Conservation (phyloP, 2,888 invertebrate genomes). For the Yponomeuta plumbellus region DNA sequence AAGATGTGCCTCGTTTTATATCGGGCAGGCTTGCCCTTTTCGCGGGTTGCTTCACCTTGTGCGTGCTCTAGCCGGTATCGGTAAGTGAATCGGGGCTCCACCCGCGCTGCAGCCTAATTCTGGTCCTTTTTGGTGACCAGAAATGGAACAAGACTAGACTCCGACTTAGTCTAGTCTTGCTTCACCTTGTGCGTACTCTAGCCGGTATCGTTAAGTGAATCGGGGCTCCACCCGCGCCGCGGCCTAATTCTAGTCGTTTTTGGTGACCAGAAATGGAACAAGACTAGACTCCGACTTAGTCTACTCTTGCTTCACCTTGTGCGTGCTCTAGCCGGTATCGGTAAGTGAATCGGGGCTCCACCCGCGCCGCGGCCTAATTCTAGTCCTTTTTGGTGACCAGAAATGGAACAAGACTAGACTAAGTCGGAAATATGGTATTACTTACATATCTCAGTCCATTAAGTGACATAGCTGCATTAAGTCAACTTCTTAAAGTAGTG, state of each 20-base stretch:
- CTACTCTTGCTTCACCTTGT: constrained; percentile 74
- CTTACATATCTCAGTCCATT: too few relatives aligned
- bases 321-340: constrained; percentile 52
- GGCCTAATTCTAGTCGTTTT: neutral
- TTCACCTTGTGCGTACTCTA: constrained; percentile 67
- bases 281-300: neutral
- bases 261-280: neutral
- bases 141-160: neutral
- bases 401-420: neutral
- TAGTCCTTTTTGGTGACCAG: neutral
- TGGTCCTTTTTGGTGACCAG: neutral
- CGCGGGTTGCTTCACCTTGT: constrained; percentile 72
- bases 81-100: constrained; percentile 40
- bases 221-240: constrained; percentile 32
- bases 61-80: constrained; percentile 52
- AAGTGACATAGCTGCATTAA: too few relatives aligned
- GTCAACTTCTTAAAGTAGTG: too few relatives aligned
- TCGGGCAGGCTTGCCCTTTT: constrained; percentile 70
- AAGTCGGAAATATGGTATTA: too few relatives aligned
- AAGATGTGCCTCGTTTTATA: constrained; percentile 73
- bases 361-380: constrained; percentile 4
- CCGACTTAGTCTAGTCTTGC: too few relatives aligned
- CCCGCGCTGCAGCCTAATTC: neutral
- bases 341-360: constrained; percentile 40
- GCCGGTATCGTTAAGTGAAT: constrained; percentile 44